These are phyloP conservation scores for Argya squamiceps DNA, from an alignment of 2,797 vertebrate species.

Conservation along the genomic window DNA sequence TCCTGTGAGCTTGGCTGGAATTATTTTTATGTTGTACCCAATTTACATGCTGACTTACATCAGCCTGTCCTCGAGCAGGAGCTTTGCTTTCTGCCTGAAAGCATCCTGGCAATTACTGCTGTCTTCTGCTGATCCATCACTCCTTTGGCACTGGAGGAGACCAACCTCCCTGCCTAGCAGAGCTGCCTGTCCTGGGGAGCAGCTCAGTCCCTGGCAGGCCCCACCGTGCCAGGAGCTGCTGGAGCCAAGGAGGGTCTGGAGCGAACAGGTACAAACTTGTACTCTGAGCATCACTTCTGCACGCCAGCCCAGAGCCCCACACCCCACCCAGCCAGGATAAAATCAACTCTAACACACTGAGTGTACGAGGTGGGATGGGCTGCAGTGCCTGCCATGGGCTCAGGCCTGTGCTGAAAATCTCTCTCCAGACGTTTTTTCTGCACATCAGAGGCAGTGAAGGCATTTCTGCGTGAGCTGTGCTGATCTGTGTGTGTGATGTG, in stretches of 20 bases:
- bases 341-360: not conserved
- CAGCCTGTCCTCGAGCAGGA: not conserved
- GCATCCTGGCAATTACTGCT: not conserved
- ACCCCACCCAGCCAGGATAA: not conserved
- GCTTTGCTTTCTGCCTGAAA: conserved; percentile 26
- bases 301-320: accelerated
- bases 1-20: not conserved
- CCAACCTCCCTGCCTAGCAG: not conserved
- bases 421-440: not conserved
- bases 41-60: conserved; percentile 34
- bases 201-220: not conserved
- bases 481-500: not conserved
- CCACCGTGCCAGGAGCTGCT: accelerated
- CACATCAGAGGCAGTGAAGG: not conserved
- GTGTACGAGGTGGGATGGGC: accelerated
- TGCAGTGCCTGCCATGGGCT: accelerated
- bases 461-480: not conserved
- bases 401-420: not conserved
- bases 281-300: not conserved
- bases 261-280: not conserved
- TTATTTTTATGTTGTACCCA: conserved; percentile 20
- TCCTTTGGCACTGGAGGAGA: not conserved
- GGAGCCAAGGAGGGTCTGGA: not conserved
- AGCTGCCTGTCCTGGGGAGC: not conserved
- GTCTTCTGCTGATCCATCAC: not conserved